Conservation (phyloP, 2,797 vertebrate species). For the Danio albolineatus region DNA sequence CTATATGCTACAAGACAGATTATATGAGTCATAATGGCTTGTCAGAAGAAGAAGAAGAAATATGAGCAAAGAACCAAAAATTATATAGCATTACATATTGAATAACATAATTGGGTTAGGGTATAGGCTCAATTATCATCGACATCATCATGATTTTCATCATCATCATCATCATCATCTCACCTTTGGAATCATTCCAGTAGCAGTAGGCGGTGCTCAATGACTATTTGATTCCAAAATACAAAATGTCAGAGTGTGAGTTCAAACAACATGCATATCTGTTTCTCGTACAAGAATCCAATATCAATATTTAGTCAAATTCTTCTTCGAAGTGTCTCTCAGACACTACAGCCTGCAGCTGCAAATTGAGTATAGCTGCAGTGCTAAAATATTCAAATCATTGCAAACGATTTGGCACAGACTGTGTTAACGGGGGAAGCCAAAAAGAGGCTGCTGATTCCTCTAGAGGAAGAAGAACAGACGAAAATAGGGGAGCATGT, state of each 20-base stretch:
- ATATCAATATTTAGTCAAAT: constrained; percentile 1
- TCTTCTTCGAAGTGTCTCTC: background rate
- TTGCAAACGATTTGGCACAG: constrained; percentile 31
- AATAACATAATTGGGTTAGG: background rate
- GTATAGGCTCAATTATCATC: background rate
- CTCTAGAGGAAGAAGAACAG: constrained; percentile 1
- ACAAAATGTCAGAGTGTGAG: background rate
- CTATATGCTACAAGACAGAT: background rate
- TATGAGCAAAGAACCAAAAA: background rate
- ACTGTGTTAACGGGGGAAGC: constrained; percentile 35
- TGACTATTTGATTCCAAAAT: background rate
- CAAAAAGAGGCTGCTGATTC: constrained; percentile 32
- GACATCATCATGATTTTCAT: background rate
- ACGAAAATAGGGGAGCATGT: constrained; percentile 34
- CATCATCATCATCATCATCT: background rate
- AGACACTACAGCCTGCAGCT: constrained; percentile 1
- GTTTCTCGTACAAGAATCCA: background rate
- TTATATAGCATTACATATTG: background rate
- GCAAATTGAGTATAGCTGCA: constrained; percentile 11
- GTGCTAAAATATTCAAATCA: constrained; percentile 14
- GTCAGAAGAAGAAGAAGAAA: background rate
- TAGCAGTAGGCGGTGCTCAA: constrained; percentile 40
- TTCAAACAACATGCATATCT: background rate
- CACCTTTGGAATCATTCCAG: background rate
- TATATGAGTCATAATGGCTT: background rate